Conservation (phyloP, 2,797 vertebrate species). For the Sebastes nivosus region DNA sequence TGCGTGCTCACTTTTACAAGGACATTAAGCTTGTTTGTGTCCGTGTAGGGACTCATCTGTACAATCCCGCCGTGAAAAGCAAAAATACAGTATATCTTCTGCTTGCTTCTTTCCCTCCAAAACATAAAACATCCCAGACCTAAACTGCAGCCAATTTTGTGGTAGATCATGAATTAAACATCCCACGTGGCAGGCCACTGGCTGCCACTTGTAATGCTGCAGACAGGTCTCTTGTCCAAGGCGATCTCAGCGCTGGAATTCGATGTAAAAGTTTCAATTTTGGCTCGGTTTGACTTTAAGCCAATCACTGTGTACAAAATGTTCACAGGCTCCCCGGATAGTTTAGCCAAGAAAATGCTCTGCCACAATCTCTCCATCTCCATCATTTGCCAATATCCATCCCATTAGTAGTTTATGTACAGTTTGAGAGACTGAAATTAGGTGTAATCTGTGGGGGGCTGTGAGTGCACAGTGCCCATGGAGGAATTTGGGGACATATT, state of each 20-base stretch:
- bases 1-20: conserved; percentile 38
- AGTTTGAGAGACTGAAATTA: background rate
- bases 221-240: conserved; percentile 26
- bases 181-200: conserved; percentile 26
- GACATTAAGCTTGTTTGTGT: conserved; percentile 39
- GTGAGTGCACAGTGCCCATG: background rate
- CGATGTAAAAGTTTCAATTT: conserved; percentile 28
- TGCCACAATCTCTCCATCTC: background rate
- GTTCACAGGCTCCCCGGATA: background rate
- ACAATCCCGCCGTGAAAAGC: background rate
- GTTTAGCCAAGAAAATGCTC: conserved; percentile 8
- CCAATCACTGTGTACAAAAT: conserved; percentile 32
- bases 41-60: conserved; percentile 34
- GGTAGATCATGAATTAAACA: conserved; percentile 37
- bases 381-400: background rate
- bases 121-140: conserved; percentile 18
- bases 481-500: background rate
- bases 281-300: conserved; percentile 35
- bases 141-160: conserved; percentile 11
- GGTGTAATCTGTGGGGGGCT: background rate
- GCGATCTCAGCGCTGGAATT: conserved; percentile 6
- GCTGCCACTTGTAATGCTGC: conserved; percentile 42
- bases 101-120: background rate
- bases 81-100: conserved; percentile 42
- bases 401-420: background rate